Conservation (phyloP, 2,888 invertebrate genomes). For the Drosophila helvetica region DNA sequence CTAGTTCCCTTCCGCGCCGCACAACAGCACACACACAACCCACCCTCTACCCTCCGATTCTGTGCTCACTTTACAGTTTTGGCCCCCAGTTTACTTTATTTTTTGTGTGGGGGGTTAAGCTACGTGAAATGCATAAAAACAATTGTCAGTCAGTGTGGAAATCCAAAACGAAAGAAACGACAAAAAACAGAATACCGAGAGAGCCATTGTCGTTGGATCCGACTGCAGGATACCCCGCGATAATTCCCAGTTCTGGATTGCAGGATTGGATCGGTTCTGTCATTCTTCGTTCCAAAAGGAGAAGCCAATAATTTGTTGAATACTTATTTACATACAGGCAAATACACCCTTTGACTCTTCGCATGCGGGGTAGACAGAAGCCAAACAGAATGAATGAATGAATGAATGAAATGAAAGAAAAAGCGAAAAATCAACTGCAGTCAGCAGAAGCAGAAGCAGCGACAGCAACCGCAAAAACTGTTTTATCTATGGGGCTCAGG, state of each 20-base stretch:
- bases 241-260: not conserved
- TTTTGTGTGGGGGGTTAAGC: conserved; percentile 58
- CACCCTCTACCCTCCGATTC: conserved; percentile 4
- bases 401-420: conserved; percentile 44
- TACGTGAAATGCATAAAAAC: conserved; percentile 77
- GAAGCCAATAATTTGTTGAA: not conserved
- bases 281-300: not conserved
- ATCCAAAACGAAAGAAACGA: conserved; percentile 17
- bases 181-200: conserved; percentile 5
- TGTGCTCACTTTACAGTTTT: conserved; percentile 35
- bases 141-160: conserved; percentile 61
- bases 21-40: conserved; percentile 1
- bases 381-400: conserved; percentile 41
- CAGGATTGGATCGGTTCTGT: not conserved
- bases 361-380: conserved; percentile 7
- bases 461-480: conserved; percentile 33
- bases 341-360: not conserved
- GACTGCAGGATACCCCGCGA: not conserved
- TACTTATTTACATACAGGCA: not conserved
- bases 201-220: not conserved
- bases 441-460: conserved; percentile 19
- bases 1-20: conserved; percentile 5
- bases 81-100: conserved; percentile 38
- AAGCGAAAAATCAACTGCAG: conserved; percentile 47
- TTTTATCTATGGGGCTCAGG: conserved; percentile 68